A percentile compares a stretch with the other conserved stretches of the same genome.
These are phyloP conservation scores for Leptopilina drosophilae DNA, from an alignment of 2,888 invertebrate genomes.

Conservation along the genomic window DNA sequence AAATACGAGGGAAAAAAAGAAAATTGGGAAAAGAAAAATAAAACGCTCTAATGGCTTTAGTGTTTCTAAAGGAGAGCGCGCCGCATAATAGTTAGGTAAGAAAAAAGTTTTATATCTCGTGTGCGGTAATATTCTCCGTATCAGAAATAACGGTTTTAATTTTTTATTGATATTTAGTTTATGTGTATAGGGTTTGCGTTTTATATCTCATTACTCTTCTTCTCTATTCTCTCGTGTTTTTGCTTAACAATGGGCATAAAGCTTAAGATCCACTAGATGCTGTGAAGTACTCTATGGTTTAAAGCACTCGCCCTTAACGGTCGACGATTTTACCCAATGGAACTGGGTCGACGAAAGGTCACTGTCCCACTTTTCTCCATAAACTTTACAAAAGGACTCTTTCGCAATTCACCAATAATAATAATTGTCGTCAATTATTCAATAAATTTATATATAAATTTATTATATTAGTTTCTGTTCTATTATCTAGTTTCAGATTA, in stretches of 20 bases:
- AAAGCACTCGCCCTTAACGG: constrained; percentile 53
- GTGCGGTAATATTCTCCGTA: background rate
- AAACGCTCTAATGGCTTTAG: no score
- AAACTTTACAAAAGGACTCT: constrained; percentile 48
- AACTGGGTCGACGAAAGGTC: constrained; percentile 63
- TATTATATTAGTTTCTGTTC: no score
- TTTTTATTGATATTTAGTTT: background rate
- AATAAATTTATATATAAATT: no score
- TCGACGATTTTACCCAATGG: constrained; percentile 49
- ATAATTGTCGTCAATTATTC: constrained; percentile 42
- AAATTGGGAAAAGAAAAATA: no score
- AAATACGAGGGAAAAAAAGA: no score
- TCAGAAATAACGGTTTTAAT: background rate
- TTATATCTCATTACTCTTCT: background rate
- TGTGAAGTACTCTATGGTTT: constrained; percentile 42
- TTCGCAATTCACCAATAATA: constrained; percentile 46
- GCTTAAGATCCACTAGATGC: background rate
- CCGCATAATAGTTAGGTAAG: no score
- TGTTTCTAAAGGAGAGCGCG: no score
- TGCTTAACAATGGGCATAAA: constrained; percentile 11
- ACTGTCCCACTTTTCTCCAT: constrained; percentile 58
- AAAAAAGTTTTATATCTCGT: no score
- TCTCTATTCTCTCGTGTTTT: background rate
- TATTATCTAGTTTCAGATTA: no score
- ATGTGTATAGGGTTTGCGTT: constrained; percentile 13